phyloP scores from a whole-genome alignment of 2,797 vertebrate species.

The Semaprochilodus insignis region DNA sequence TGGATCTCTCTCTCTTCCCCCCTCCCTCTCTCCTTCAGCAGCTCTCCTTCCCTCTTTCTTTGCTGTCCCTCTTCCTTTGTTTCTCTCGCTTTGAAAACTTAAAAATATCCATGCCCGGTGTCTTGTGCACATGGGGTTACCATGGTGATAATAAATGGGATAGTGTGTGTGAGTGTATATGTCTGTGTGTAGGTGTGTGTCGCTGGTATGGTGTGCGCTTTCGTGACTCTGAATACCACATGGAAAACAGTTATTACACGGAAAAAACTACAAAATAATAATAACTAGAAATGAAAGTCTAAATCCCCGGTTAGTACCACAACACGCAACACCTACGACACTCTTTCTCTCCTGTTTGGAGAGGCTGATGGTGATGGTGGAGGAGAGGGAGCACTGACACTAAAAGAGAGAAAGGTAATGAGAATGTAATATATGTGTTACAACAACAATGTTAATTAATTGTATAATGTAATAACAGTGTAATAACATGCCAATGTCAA shows the following conservation, averaged over 20 bases:
- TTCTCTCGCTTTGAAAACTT: constrained; percentile 77
- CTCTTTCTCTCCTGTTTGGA: too few relatives aligned
- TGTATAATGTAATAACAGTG: too few relatives aligned
- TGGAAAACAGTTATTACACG: constrained; percentile 59
- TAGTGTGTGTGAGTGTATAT: constrained; percentile 30
- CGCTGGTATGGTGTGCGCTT: constrained; percentile 48
- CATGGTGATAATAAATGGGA: constrained; percentile 77
- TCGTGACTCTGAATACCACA: constrained; percentile 70
- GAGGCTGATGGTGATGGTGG: constrained; percentile 23
- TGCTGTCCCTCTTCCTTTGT: constrained; percentile 72
- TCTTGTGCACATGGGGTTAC: constrained; percentile 79
- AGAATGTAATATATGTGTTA: not conserved
- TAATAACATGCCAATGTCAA: too few relatives aligned
- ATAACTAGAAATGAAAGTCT: constrained; percentile 7
- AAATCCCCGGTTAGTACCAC: too few relatives aligned
- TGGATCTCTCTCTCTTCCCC: constrained; percentile 47
- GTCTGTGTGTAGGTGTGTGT: constrained; percentile 32
- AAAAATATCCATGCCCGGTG: constrained; percentile 77
- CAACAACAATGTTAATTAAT: too few relatives aligned
- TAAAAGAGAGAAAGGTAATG: constrained; percentile 27
- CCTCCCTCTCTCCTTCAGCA: constrained; percentile 22
- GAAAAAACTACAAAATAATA: not conserved
- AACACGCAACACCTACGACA: too few relatives aligned
- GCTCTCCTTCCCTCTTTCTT: constrained; percentile 46
- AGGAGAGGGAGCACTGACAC: constrained; percentile 37